Evolutionary conservation across 2,888 invertebrate genomes (phyloP), one percentile per base, ranked within the genome.

Genomic region (Acrobasis suavella): DNA sequence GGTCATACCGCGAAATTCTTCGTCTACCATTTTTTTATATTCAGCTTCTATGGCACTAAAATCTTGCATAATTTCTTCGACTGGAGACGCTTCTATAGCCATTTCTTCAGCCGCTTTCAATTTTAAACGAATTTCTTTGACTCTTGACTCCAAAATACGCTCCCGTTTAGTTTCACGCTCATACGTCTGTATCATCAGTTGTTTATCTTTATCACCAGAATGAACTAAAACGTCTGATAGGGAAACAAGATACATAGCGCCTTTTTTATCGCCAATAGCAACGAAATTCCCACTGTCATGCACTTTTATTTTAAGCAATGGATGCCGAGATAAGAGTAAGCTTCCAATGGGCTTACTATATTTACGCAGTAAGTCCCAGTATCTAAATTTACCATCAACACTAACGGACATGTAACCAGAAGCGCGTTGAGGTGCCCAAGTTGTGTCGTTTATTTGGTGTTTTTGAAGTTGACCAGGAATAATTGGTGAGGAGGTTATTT

Each of bases 81-180:
- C 17, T 51, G 50, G 16, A 72, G 37, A 32, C n/a, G 67, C 71
- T 49, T 80, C 78, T 42, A 81, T 78, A 60, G 81, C 76, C 17
- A 70, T 50, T 12, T 89, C 77, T 87, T 93, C 74, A 81, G 93
- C 80, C 51, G 68, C 55, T 72, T 76, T 81, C 0, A 77, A 62
- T 82, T 95, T 95, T 1, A 96, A 81, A 58, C 94, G 92, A 63
- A 96, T 94, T 86, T 98, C 98, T 72, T 97, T 94, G 65, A 96
- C 95, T 73, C 97, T 94, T 0, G 96, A 95, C 81, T 98, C 97
- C 66, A 98, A 91, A 67, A 98, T 97, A 85, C 96, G 97, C 80
- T 98, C 98, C 61, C 98, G 93, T 58, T 95, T 94, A 61, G 95
- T 95, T 88, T 98, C 97, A 58, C 97, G 93, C 68, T 97, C 97